Percentiles rank a stretch among this genome's conserved stretches.
Evolutionary conservation across 2,113 vertebrate species (phyloP).

Genomic region (Macquaria ambigua): DNA sequence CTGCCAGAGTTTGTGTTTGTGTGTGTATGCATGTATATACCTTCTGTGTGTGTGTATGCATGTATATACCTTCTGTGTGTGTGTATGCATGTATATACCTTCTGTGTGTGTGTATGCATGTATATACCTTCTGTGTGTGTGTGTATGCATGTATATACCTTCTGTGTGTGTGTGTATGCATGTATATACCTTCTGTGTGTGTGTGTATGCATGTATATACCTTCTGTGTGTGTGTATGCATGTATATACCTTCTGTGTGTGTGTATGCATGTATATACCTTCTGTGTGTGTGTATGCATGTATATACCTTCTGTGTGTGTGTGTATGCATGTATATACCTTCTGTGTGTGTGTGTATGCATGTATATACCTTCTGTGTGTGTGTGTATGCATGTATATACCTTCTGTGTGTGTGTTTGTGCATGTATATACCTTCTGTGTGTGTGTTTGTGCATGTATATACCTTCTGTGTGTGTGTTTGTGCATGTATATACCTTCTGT

Average conservation of each 20-base stretch:
- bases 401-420: too few species aligned
- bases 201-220: background rate
- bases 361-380: slow-evolving; percentile 4
- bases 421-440: too few species aligned
- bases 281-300: background rate
- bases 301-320: too few species aligned
- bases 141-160: too few species aligned
- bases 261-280: background rate
- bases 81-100: background rate
- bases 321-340: too few species aligned
- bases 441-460: background rate
- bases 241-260: background rate
- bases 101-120: background rate
- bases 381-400: background rate
- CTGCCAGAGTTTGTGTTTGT: background rate
- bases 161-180: too few species aligned
- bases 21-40: background rate
- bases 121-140: background rate
- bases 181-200: too few species aligned
- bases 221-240: background rate
- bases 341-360: background rate
- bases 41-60: background rate
- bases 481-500: too few species aligned
- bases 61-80: too few species aligned
- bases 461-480: background rate